Conservation (phyloP, 2,113 vertebrate species). For the Albula glossodonta region DNA sequence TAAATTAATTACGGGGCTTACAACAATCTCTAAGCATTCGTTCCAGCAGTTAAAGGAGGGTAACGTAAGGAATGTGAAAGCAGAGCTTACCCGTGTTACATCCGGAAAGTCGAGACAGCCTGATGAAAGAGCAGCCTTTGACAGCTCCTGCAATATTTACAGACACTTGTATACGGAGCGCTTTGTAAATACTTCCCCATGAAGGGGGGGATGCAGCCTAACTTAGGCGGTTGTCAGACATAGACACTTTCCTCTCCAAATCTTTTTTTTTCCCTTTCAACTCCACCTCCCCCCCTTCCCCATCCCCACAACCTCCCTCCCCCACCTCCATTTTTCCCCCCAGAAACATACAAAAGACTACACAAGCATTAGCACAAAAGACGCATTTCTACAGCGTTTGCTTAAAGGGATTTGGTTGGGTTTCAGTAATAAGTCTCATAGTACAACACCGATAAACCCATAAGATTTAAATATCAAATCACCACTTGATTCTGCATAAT, state of each 20-base stretch:
- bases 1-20: no score
- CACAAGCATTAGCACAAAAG: conserved; percentile 19
- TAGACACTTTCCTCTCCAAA: not conserved
- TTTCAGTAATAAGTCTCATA: conserved; percentile 16
- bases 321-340: no score
- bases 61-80: not conserved
- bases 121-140: not conserved
- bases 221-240: conserved; percentile 15
- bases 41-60: no score
- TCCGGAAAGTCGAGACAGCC: not conserved
- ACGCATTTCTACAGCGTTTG: conserved; percentile 14
- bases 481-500: conserved; percentile 22
- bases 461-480: conserved; percentile 33
- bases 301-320: no score
- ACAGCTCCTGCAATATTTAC: conserved; percentile 21
- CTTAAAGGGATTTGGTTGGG: conserved; percentile 24
- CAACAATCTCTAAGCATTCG: no score
- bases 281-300: not conserved
- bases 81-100: not conserved
- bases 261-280: not conserved
- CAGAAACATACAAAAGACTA: conserved; percentile 18
- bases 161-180: not conserved
- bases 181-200: conserved; percentile 14
- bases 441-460: conserved; percentile 15
- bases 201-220: not conserved